Base-by-base conservation (phyloP, 2,888 invertebrate genomes). In the Cephus pygmeus region DNA sequence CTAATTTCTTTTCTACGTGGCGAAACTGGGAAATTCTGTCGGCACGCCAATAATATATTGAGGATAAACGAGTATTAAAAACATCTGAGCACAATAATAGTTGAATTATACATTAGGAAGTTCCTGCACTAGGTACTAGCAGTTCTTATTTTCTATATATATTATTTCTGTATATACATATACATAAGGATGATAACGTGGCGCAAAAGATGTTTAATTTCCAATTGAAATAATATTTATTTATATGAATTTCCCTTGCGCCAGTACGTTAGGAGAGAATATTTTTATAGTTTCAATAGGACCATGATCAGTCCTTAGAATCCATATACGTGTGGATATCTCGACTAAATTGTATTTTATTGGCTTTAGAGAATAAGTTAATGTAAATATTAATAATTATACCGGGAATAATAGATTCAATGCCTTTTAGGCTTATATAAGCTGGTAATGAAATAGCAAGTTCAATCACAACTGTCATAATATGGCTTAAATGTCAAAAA, bases 161-260 rank as follows among this genome's bases (percentile, higher is more conserved):
- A 23, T 56, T 56, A 56, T 56, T 56, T 56, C 56, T 56, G 56
- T 56, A 56, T 56, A 56, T 56, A 56, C 23, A 56, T 15, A 56
- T 23, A 56, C 56, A 56, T 23, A 56, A 56, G 23, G 56, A 56
- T 23, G 9, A 9, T 56, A 56, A 56, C 56, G 23, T 56, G 56
- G 56, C 56, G 56, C 56, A 23, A 56, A 23, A 23, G 56, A 23
- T 23, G 56, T 56, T 56, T 56, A 56, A 15, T 23, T 56, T 56
- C 23, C 56, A 56, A 56, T 56, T 56, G 23, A 56, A 15, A 56
- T 56, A 56, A 56, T 56, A 56, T 56, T 56, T 56, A 56, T 56
- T 56, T 56, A 9, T 23, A 56, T 75, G 68, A 73, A 73, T 73
- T 79, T 68, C n/a, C 33, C 56, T 34, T 75, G 56, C 56, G 23